Conservation (phyloP, 2,113 vertebrate genomes). For the Neotoma lepida region DNA sequence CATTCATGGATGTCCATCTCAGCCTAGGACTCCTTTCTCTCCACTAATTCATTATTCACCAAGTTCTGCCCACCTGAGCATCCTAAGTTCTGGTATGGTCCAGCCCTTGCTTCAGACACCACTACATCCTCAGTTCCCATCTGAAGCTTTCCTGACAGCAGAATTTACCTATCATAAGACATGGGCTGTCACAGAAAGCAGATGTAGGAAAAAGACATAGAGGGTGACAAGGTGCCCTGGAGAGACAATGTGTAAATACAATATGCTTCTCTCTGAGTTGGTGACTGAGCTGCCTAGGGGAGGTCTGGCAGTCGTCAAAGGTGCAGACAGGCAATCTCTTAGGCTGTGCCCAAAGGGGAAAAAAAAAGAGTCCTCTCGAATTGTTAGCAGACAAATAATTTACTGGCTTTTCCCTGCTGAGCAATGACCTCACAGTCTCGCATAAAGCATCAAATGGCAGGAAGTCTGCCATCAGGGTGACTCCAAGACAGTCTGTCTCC, state of each 20-base stretch:
- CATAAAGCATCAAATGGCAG: neutral
- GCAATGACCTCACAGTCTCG: neutral
- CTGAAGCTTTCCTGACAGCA: neutral
- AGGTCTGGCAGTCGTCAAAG: neutral
- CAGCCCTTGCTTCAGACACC: neutral
- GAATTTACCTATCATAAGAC: neutral
- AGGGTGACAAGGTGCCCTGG: neutral
- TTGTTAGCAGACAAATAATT: neutral
- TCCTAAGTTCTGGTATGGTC: neutral
- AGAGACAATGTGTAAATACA: neutral
- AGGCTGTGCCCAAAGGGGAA: neutral
- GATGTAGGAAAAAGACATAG: neutral
- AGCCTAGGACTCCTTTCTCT: neutral
- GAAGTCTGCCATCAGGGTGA: neutral
- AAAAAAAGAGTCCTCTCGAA: neutral
- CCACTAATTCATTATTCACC: neutral
- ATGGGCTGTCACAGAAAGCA: neutral
- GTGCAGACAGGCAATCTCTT: neutral
- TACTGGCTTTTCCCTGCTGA: neutral
- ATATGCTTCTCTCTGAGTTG: neutral
- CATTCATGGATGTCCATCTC: neutral
- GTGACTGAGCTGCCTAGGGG: neutral
- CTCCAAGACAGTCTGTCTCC: neutral
- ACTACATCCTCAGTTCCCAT: neutral
- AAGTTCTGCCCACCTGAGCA: neutral